A percentile compares a stretch with the other conserved stretches of the same genome.
These are phyloP conservation scores for Maylandia zebra DNA, from an alignment of 2,113 vertebrate genomes.

Conservation along the genomic window DNA sequence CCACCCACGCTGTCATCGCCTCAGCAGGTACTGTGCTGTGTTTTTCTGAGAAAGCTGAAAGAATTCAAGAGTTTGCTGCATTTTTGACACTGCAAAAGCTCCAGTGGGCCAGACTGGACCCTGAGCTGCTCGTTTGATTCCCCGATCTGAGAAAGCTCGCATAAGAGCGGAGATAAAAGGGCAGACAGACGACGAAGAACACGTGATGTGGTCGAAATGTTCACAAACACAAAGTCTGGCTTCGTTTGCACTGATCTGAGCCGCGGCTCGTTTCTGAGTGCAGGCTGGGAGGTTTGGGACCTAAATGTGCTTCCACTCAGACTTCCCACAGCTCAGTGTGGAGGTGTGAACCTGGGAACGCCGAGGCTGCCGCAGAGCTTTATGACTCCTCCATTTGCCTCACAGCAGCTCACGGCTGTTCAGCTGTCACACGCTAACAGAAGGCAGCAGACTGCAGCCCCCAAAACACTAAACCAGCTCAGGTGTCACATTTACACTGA, in stretches of 20 bases:
- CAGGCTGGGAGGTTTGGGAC: neutral
- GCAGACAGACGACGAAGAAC: neutral
- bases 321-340: neutral
- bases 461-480: neutral
- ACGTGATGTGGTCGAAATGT: neutral
- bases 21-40: neutral
- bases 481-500: neutral
- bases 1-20: neutral
- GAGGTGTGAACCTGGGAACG: constrained; percentile 9
- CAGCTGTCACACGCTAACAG: neutral
- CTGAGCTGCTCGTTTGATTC: neutral
- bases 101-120: neutral
- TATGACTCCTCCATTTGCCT: neutral
- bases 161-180: neutral
- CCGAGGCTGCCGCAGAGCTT: neutral
- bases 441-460: constrained; percentile 5
- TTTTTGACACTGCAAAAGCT: neutral
- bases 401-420: neutral
- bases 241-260: neutral
- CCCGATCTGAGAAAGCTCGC: neutral
- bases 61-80: neutral
- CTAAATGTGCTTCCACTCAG: neutral
- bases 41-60: neutral
- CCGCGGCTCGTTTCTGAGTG: neutral
- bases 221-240: neutral